These are phyloP conservation scores for Acleris cristana DNA, from an alignment of 2,888 invertebrate genomes.

Conservation along the genomic window DNA sequence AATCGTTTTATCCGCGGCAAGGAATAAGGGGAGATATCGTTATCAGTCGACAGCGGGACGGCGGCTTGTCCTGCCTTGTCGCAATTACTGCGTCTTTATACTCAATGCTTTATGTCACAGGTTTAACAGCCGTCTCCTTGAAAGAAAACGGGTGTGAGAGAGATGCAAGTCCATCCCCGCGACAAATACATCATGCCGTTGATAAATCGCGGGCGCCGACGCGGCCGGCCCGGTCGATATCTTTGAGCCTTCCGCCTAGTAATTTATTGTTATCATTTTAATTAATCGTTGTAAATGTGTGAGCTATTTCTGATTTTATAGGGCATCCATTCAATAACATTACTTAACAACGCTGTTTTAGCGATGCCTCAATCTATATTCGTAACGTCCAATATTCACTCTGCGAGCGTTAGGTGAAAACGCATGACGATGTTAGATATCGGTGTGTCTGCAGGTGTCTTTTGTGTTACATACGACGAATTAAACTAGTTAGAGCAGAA, in stretches of 20 bases:
- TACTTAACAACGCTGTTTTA: not conserved
- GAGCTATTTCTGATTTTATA: constrained; percentile 6
- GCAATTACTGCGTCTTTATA: constrained; percentile 56
- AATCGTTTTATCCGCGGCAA: constrained; percentile 38
- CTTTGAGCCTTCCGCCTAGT: constrained; percentile 39
- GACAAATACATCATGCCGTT: not conserved
- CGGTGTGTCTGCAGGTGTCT: not conserved
- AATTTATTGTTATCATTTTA: constrained; percentile 21
- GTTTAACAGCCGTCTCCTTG: constrained; percentile 9
- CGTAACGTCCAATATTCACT: too few species aligned
- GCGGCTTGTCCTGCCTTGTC: constrained; percentile 50
- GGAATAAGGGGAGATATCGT: constrained; percentile 31
- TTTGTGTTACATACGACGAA: not conserved
- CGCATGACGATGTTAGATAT: not conserved
- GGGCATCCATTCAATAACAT: not conserved
- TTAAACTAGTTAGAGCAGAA: constrained; percentile 7
- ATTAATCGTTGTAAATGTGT: constrained; percentile 5
- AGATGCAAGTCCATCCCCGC: constrained; percentile 3
- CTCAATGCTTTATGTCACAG: constrained; percentile 1
- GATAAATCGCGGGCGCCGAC: constrained; percentile 2
- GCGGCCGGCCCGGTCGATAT: constrained; percentile 41
- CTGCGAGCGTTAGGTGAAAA: not conserved
- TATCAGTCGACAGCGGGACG: constrained; percentile 39
- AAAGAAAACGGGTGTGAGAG: not conserved
- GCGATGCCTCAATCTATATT: too few species aligned